phyloP scores from a whole-genome alignment of 2,888 invertebrate species.

The Eupeodes latifasciatus region DNA sequence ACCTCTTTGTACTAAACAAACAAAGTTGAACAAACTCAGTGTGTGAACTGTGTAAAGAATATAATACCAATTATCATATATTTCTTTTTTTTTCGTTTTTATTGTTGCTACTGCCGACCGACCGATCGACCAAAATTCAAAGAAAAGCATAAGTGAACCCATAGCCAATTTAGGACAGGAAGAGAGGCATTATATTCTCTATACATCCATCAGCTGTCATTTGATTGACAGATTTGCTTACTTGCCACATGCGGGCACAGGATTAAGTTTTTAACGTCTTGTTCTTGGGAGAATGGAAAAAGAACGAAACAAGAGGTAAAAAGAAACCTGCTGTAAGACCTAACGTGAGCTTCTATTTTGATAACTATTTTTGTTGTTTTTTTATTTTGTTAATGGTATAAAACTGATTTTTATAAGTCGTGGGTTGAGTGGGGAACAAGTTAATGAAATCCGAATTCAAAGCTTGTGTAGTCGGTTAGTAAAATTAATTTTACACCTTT shows the following conservation, averaged over 20 bases:
- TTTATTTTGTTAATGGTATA: constrained; percentile 51
- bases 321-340: constrained; percentile 12
- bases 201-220: neutral
- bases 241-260: neutral
- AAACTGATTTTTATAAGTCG: constrained; percentile 52
- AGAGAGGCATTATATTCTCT: neutral
- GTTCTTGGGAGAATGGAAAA: neutral
- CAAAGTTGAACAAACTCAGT: constrained; percentile 34
- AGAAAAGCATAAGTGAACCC: constrained; percentile 11
- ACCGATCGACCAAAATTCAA: neutral
- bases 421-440: constrained; percentile 63
- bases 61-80: constrained; percentile 15
- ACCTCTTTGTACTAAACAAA: neutral
- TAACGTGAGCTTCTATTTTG: constrained; percentile 51
- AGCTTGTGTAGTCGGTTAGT: constrained; percentile 15
- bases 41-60: neutral
- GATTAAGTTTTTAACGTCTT: constrained; percentile 4
- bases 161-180: constrained; percentile 10
- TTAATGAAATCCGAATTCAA: constrained; percentile 2
- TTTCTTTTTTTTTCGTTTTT: neutral
- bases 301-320: neutral
- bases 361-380: constrained; percentile 7
- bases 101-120: neutral
- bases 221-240: neutral
- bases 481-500: constrained; percentile 36